A percentile compares a stretch with the other conserved stretches of the same genome.
These are phyloP conservation scores for Caretta caretta DNA, from an alignment of 2,113 vertebrate genomes.

Conservation along the genomic window DNA sequence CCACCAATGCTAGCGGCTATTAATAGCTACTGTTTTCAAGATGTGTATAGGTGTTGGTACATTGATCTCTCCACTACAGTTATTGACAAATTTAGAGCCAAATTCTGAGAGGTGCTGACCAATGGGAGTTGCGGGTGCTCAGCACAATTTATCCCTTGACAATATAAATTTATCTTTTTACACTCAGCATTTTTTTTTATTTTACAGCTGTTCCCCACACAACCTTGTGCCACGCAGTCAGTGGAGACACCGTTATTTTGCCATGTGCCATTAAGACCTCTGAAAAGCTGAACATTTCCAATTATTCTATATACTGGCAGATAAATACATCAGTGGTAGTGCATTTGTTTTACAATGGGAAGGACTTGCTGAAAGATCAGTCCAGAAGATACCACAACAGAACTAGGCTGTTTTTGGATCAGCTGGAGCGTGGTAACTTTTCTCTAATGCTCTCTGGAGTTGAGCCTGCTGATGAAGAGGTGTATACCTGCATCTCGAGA, in stretches of 20 bases:
- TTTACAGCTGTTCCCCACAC: slow-evolving; percentile 26
- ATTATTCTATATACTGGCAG: slow-evolving; percentile 59
- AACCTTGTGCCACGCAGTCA: background rate
- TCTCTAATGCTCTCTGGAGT: slow-evolving; percentile 58
- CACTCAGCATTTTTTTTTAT: background rate
- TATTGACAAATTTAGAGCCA: background rate
- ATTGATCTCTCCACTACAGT: background rate
- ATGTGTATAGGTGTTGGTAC: background rate
- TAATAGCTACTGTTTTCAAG: background rate
- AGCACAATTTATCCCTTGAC: background rate
- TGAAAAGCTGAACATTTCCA: background rate
- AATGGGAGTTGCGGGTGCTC: background rate
- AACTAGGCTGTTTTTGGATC: slow-evolving; percentile 58
- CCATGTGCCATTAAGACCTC: slow-evolving; percentile 18
- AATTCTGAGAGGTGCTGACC: rapidly evolving
- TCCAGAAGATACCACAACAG: rapidly evolving
- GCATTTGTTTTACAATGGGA: slow-evolving; percentile 18
- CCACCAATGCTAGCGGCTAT: background rate
- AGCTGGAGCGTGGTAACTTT: slow-evolving; percentile 55
- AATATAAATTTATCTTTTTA: background rate
- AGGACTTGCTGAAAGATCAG: rapidly evolving
- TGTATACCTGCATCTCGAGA: slow-evolving; percentile 56
- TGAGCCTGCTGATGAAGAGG: background rate
- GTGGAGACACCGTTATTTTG: slow-evolving; percentile 53
- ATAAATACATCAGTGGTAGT: background rate